Evolutionary conservation across 2,113 vertebrate genomes (phyloP).

Genomic region (Phoenicopterus ruber): DNA sequence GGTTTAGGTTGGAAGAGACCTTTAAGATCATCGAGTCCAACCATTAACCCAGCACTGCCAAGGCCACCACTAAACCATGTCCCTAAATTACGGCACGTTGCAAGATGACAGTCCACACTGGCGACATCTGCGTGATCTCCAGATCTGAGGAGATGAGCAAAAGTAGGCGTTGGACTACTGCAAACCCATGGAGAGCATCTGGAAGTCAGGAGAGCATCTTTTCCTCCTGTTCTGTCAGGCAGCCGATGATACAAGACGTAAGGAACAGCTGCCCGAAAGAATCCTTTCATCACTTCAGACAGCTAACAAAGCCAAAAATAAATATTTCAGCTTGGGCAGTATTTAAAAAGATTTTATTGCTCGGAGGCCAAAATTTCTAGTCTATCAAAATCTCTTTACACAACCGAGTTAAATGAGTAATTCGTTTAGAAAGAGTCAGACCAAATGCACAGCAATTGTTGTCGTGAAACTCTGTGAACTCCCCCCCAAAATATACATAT

Average conservation of each 20-base stretch:
- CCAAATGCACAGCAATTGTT: neutral
- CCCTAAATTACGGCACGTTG: no score
- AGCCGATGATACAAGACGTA: neutral
- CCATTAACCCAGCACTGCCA: no score
- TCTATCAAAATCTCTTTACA: neutral
- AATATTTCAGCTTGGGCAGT: neutral
- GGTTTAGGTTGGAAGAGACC: no score
- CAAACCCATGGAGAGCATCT: neutral
- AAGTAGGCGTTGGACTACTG: neutral
- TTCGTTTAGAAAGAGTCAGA: neutral
- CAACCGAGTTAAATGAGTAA: neutral
- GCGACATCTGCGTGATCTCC: neutral
- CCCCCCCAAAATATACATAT: neutral
- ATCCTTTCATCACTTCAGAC: conserved; percentile 1
- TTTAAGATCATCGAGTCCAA: no score
- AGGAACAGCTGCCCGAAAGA: neutral
- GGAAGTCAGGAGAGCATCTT: neutral
- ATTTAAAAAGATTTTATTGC: neutral
- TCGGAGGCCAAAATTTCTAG: neutral
- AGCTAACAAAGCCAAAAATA: conserved; percentile 15
- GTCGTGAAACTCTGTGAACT: neutral
- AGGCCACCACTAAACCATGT: no score
- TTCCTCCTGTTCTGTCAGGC: neutral
- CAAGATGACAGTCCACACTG: neutral
- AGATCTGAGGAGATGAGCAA: accelerated